A percentile compares a stretch with the other conserved stretches of the same genome.
These are phyloP conservation scores for Cecidostiba fungosa DNA, from an alignment of 2,888 invertebrate genomes.

Conservation along the genomic window DNA sequence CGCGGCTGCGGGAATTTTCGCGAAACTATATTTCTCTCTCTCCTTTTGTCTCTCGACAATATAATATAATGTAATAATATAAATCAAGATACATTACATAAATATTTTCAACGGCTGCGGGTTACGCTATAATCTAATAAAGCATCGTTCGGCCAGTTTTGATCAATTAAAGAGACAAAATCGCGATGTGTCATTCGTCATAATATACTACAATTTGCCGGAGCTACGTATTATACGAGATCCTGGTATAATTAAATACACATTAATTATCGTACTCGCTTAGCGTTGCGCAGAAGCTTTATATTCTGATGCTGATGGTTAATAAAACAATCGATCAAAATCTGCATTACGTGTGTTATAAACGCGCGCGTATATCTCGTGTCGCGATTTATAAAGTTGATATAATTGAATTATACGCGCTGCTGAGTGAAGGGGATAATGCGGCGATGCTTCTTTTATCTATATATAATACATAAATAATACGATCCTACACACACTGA, in stretches of 20 bases:
- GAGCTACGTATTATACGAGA: neutral
- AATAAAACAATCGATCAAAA: slow-evolving; percentile 61
- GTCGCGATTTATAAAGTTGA: neutral
- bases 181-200: slow-evolving; percentile 36
- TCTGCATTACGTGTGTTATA: neutral
- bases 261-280: slow-evolving; percentile 48
- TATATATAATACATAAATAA: neutral
- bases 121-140: slow-evolving; percentile 49
- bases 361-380: neutral
- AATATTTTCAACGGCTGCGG: neutral
- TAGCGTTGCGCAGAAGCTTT: neutral
- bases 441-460: neutral
- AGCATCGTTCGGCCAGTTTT: slow-evolving; percentile 47
- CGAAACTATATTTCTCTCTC: neutral
- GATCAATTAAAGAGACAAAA: slow-evolving; percentile 63
- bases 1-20: slow-evolving; percentile 9
- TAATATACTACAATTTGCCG: slow-evolving; percentile 49
- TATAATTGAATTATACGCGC: neutral
- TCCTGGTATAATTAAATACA: slow-evolving; percentile 54
- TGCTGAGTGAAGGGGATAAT: neutral
- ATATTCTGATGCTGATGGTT: slow-evolving; percentile 18
- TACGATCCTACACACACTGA: neutral
- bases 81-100: neutral
- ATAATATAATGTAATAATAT: neutral
- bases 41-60: neutral